A percentile compares a stretch with the other conserved stretches of the same genome.
These are phyloP conservation scores for Ginglymostoma cirratum DNA, from an alignment of 2,113 vertebrate genomes.

Conservation along the genomic window DNA sequence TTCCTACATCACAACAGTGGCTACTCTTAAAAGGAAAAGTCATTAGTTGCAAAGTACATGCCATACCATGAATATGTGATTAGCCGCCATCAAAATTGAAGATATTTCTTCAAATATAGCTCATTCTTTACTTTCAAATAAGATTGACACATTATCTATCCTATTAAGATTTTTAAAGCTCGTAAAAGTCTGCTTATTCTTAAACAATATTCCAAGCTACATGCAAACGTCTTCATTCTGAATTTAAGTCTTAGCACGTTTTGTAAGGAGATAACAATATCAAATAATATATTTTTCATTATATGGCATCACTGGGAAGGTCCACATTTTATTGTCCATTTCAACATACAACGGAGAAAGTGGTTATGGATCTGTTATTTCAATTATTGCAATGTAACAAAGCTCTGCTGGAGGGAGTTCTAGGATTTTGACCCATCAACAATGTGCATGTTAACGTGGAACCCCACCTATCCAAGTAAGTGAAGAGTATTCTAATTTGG, in stretches of 20 bases:
- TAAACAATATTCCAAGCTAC: neutral
- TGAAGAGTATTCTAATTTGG: neutral
- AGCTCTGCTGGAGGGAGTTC: neutral
- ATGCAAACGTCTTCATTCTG: neutral
- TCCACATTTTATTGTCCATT: too few relatives aligned
- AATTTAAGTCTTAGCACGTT: neutral
- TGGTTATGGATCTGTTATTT: neutral
- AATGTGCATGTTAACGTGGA: neutral
- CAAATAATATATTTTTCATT: neutral
- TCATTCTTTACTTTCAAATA: neutral
- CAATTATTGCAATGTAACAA: neutral
- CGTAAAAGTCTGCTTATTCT: neutral
- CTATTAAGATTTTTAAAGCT: neutral
- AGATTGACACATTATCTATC: neutral
- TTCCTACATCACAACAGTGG: neutral
- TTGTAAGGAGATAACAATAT: neutral
- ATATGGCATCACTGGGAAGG: neutral
- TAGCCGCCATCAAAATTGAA: neutral
- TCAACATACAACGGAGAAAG: neutral
- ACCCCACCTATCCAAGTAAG: neutral
- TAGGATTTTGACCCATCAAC: neutral
- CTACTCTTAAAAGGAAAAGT: neutral
- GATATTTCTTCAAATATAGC: neutral
- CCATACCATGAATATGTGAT: neutral
- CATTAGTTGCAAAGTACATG: neutral